These are phyloP conservation scores for Rhynchotus rufescens DNA, from an alignment of 2,797 vertebrate genomes.

Conservation along the genomic window DNA sequence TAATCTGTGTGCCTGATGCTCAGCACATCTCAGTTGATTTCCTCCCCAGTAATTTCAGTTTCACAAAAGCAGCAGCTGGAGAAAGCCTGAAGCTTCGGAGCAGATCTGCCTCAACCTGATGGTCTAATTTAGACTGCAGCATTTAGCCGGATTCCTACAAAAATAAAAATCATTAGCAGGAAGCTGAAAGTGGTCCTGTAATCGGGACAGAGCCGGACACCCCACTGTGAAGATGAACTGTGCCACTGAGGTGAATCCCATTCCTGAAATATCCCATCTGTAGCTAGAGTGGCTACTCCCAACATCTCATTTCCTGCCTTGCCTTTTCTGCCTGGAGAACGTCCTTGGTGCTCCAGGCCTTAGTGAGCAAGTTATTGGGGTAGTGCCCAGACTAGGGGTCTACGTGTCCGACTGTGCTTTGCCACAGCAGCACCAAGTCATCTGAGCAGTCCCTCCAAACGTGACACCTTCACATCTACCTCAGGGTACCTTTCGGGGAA, in stretches of 20 bases:
- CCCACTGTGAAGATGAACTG: background rate
- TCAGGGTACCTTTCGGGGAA: background rate
- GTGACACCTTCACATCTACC: background rate
- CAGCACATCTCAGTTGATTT: background rate
- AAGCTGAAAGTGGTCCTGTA: background rate
- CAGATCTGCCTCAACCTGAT: background rate
- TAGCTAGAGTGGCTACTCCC: background rate
- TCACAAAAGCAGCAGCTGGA: background rate
- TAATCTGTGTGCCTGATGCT: background rate
- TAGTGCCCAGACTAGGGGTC: background rate
- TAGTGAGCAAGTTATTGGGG: background rate
- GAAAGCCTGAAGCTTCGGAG: background rate
- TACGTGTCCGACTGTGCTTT: background rate
- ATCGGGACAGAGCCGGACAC: background rate
- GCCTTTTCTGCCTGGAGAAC: background rate
- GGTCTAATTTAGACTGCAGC: background rate
- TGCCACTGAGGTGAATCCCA: fast-evolving
- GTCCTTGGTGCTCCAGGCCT: background rate
- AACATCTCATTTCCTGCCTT: background rate
- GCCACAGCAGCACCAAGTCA: too few relatives aligned
- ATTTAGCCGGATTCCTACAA: background rate
- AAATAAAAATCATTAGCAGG: background rate
- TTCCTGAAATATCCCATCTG: background rate
- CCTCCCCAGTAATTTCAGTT: background rate
- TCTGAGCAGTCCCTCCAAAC: background rate